A percentile compares a stretch with the other conserved stretches of the same genome.
Evolutionary conservation across 2,797 vertebrate genomes (phyloP).

Genomic region (Amniataba percoides): DNA sequence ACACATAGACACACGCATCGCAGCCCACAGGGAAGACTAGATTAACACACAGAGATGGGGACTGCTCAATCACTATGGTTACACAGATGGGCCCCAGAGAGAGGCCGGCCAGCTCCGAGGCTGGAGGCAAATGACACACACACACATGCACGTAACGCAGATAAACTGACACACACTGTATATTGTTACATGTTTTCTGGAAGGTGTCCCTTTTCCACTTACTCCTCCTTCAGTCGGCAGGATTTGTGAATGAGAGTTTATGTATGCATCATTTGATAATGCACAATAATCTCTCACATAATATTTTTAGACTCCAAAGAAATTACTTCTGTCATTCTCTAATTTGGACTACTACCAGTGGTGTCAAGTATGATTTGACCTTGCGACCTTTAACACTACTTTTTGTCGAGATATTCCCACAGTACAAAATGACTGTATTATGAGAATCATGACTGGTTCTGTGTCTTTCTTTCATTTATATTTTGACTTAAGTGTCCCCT

Average conservation of each 20-base stretch:
- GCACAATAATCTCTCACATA: slow-evolving; percentile 9
- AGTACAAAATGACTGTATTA: neutral
- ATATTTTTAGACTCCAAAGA: slow-evolving; percentile 7
- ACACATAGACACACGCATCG: slow-evolving; percentile 28
- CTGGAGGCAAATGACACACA: slow-evolving; percentile 67
- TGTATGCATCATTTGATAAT: neutral
- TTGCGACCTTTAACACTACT: neutral
- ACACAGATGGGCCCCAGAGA: slow-evolving; percentile 82
- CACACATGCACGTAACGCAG: slow-evolving; percentile 28
- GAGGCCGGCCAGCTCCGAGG: slow-evolving; percentile 64
- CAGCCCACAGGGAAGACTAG: slow-evolving; percentile 72
- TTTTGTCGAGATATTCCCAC: neutral
- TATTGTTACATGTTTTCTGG: slow-evolving; percentile 25
- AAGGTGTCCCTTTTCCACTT: slow-evolving; percentile 29
- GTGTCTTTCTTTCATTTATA: slow-evolving; percentile 25
- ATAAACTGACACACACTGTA: slow-evolving; percentile 40
- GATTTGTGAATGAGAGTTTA: slow-evolving; percentile 42
- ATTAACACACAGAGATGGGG: slow-evolving; percentile 80
- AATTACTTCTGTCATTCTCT: neutral
- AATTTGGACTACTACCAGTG: neutral
- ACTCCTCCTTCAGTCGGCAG: neutral
- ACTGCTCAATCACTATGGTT: slow-evolving; percentile 85
- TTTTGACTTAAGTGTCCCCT: slow-evolving; percentile 17
- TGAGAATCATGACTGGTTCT: slow-evolving; percentile 13
- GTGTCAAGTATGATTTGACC: neutral